Base-by-base conservation (phyloP, 1,140 invertebrate genomes). In the Helicoverpa zea region DNA sequence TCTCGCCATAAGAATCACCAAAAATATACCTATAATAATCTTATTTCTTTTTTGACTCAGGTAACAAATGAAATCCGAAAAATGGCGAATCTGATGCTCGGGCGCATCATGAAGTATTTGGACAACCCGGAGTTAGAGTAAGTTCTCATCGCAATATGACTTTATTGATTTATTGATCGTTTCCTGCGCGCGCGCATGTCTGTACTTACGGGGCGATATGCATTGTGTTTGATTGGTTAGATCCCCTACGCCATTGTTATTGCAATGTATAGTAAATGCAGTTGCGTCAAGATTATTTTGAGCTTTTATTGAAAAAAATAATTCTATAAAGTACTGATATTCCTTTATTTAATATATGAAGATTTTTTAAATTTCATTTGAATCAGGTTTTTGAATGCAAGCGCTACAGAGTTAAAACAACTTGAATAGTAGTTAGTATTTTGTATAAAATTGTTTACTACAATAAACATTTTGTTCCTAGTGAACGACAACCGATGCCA, bases 11-110 rank as follows among this genome's bases (percentile, higher is more conserved):
- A 23, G 2, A 2, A 23, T 23, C 23, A 23, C 23, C 23, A 23
- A 10, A 58, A 58, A 23, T 23, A 1, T 5, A 23, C 1, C 10
- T 18, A n/a, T 64, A 2, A 47, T 64, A 16, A 11, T 43, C 3
- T 10, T n/a, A 18, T 11, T 68, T 23, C 2, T 2, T 43, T 47
- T 75, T 35, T 5, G 9, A 29, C 10, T 9, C 58, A 84, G 81
- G 74, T 85, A 14, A 84, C 77, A 2, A 84, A 81, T 43, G 85
- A 87, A 56, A 68, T 86, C 11, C 54, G 81, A 23, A 86, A 85
- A 30, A 66, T 81, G 54, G 16, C 63, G n/a, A 86, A 83, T 2
- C 75, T 85, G 35, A 84, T 82, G 82, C 43, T 84, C 35, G 82
- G 78, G 12, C 54, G 79, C 30, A 83, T 81, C 73, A 58, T 82